Evolutionary conservation across 2,888 invertebrate genomes (phyloP), one percentile per base, ranked within the genome.

Genomic region (Melieria picta): DNA sequence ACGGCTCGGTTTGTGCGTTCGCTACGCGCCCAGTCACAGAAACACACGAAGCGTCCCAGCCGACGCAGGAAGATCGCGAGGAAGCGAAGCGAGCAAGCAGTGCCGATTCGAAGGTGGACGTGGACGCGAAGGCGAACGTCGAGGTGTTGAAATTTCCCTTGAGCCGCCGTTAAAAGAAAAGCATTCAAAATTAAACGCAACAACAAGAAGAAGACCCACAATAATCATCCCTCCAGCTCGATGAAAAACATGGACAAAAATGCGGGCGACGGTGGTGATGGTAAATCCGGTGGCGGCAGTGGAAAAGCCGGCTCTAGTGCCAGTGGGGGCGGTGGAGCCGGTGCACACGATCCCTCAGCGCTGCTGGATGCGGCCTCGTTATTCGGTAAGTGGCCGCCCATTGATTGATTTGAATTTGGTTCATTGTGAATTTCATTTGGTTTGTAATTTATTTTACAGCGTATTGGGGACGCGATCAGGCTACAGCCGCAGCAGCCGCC

Each of bases 321-420:
- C 30, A 86, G 80, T 70, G 83, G 83, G 72, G 78, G 79, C 66
- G 79, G 78, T 60, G 84, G 82, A 71, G 80, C 81, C 73, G 80
- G 81, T 75, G 80, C 79, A 45, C 88, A 89, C 84, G 90, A 92
- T 89, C 88, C 91, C 77, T 90, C 92, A 80, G 91, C 93, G 77
- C 89, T 94, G 79, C 90, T 94, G 86, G 94, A 94, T 88, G 93
- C 94, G 79, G 93, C 94, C 82, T 91, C 92, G 77, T 89, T 93
- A 78, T 93, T 93, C 83, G 92, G 92, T 87, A 77, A 88, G 80
- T 77, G 5, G 46, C 7, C 1, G 7, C 65, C 60, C 10, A 89
- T 89, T 89, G 9, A 13, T 11, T 45, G 30, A n/a, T 43, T 64
- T 16, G 4, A 6, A 16, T 60, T 30, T 7, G 3, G 16, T 10